These are phyloP conservation scores for Phymastichus coffea DNA, from an alignment of 1,140 invertebrate genomes.

Conservation along the genomic window DNA sequence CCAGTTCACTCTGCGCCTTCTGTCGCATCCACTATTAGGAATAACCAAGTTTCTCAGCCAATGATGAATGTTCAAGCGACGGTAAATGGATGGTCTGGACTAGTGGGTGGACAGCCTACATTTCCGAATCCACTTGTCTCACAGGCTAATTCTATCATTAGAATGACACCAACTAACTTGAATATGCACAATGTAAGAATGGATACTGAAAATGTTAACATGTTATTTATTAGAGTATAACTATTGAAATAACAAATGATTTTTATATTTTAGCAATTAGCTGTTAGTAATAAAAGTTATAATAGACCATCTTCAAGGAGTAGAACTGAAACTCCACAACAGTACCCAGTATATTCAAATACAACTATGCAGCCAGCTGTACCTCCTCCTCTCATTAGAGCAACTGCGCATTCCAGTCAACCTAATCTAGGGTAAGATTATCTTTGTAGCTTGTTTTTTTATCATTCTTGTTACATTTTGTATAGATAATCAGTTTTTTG, in stretches of 20 bases:
- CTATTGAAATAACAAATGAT: conserved; percentile 4
- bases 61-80: conserved; percentile 49
- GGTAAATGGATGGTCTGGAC: conserved; percentile 55
- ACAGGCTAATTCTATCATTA: conserved; percentile 47
- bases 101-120: conserved; percentile 55
- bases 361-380: conserved; percentile 53
- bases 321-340: conserved; percentile 46
- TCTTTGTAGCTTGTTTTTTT: conserved; percentile 6
- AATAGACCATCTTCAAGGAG: conserved; percentile 34
- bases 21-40: conserved; percentile 39
- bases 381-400: conserved; percentile 60
- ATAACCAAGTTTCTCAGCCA: conserved; percentile 41
- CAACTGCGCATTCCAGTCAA: conserved; percentile 53
- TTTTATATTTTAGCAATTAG: background rate
- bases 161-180: conserved; percentile 43
- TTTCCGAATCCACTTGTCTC: conserved; percentile 49
- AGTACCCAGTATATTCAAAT: conserved; percentile 55
- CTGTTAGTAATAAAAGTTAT: background rate
- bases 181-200: conserved; percentile 51
- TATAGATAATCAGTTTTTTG: conserved; percentile 2
- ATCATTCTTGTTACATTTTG: conserved; percentile 8
- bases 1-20: conserved; percentile 45
- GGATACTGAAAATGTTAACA: background rate
- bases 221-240: background rate
- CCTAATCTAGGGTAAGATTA: conserved; percentile 52